A percentile compares a stretch with the other conserved stretches of the same genome.
Evolutionary conservation across 2,797 vertebrate species (phyloP).

Genomic region (Melanotaenia pygmaea): DNA sequence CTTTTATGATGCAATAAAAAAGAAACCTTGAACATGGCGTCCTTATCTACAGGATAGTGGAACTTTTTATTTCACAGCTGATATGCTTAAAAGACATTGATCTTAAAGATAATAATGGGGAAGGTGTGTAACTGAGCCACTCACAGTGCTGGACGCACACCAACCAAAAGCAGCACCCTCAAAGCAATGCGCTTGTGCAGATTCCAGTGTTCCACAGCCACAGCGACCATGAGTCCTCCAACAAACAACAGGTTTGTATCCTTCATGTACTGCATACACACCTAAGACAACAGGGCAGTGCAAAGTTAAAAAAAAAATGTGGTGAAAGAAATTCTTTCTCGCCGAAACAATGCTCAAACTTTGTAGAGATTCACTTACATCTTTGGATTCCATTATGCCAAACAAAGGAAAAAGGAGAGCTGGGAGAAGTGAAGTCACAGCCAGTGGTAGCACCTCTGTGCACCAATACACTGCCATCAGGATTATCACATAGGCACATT

Average conservation of each 20-base stretch:
- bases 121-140: conserved; percentile 35
- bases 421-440: conserved; percentile 91
- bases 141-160: conserved; percentile 93
- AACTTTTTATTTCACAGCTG: conserved; percentile 2
- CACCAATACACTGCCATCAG: conserved; percentile 98
- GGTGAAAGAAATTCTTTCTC: background rate
- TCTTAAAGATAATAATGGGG: background rate
- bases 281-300: conserved; percentile 77
- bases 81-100: background rate
- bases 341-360: too few relatives aligned
- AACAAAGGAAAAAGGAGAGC: conserved; percentile 92
- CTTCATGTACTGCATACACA: conserved; percentile 95
- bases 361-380: conserved; percentile 73
- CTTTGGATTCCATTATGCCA: conserved; percentile 90
- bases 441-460: conserved; percentile 93
- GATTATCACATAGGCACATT: conserved; percentile 90
- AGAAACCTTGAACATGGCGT: background rate
- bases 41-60: conserved; percentile 13
- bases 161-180: conserved; percentile 88
- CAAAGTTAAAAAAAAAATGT: background rate
- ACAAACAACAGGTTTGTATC: conserved; percentile 95
- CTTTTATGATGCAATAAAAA: conserved; percentile 24
- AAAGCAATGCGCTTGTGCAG: conserved; percentile 96
- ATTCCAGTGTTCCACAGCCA: conserved; percentile 95
- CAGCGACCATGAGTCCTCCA: conserved; percentile 92